Evolutionary conservation across 2,888 invertebrate genomes (phyloP), one percentile per base, ranked within the genome.

Genomic region (Seladonia tumulorum): DNA sequence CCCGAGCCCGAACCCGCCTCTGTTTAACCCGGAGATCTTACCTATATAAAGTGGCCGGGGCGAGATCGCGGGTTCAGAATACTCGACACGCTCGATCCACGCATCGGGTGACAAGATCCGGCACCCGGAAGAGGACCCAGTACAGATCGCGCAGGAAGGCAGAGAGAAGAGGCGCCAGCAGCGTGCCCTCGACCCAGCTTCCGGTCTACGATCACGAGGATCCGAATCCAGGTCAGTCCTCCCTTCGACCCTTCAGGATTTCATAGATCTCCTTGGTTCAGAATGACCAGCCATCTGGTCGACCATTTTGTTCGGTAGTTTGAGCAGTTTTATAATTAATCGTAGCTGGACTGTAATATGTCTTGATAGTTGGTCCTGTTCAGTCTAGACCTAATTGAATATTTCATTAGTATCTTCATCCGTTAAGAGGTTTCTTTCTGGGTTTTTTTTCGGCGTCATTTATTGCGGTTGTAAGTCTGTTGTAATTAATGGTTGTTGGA

Each of bases 11-110:
- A 53, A 53, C 68, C 39, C 39, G 68, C 39, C 68, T 22, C 22
- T 66, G 68, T 42, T 68, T 1, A 89, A 90, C 92, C 63, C 29
- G 71, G 91, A 91, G 93, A 94, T 94, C 94, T 68, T 92, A 94
- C 94, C 93, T 95, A 95, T 95, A 95, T 95, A 95, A 95, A 94
- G 91, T 94, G 92, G 91, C 87, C 92, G 92, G 94, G 94, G 94
- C 94, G 90, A 93, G 92, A 94, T 92, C 93, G 29, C 93, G 93
- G 92, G 93, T 92, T 94, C 94, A 95, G 95, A 95, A 93, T 93
- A 93, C 92, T 94, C 89, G 92, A 90, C 91, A 88, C 93, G 93
- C 92, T 94, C 93, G 93, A 93, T 92, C 79, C 91, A 93, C 92
- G 91, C 92, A 91, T 91, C 91, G 91, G 81, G 87, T 79, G 77